phyloP scores from a whole-genome alignment of 2,113 vertebrate species.

The Mellivora capensis region DNA sequence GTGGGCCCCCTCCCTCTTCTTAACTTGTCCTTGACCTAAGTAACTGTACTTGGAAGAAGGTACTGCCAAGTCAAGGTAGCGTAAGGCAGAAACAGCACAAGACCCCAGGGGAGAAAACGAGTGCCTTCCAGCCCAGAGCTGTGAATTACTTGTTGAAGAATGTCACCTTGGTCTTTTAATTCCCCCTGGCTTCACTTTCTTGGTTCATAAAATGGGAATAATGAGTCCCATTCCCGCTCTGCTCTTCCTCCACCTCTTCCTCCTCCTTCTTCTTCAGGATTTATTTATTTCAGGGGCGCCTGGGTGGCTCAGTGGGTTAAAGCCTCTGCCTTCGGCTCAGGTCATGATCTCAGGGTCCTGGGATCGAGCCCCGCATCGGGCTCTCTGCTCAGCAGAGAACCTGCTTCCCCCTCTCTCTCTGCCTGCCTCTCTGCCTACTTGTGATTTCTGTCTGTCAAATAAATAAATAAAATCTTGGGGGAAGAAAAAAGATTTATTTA shows the following conservation, averaged over 20 bases:
- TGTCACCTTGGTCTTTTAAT: background rate
- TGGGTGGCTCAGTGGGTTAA: no score
- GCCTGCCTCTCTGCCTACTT: no score
- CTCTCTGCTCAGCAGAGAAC: no score
- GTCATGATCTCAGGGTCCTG: no score
- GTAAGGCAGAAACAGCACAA: background rate
- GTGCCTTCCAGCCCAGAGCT: no score
- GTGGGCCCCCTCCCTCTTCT: background rate
- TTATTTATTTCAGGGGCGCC: no score
- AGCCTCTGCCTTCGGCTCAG: no score
- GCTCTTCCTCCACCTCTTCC: background rate
- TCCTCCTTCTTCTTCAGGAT: no score
- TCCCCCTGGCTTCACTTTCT: background rate
- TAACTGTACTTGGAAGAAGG: background rate
- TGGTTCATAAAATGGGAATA: background rate
- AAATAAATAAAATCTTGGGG: no score
- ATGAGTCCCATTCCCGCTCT: background rate
- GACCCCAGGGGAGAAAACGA: rapidly evolving
- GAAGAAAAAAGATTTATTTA: background rate
- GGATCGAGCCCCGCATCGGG: no score
- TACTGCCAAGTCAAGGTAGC: background rate
- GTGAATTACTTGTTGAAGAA: background rate
- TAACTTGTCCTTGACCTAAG: background rate
- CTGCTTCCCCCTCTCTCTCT: no score
- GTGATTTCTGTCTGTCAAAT: no score